These are phyloP conservation scores for Crypturellus undulatus DNA, from an alignment of 2,113 vertebrate genomes.

Conservation along the genomic window DNA sequence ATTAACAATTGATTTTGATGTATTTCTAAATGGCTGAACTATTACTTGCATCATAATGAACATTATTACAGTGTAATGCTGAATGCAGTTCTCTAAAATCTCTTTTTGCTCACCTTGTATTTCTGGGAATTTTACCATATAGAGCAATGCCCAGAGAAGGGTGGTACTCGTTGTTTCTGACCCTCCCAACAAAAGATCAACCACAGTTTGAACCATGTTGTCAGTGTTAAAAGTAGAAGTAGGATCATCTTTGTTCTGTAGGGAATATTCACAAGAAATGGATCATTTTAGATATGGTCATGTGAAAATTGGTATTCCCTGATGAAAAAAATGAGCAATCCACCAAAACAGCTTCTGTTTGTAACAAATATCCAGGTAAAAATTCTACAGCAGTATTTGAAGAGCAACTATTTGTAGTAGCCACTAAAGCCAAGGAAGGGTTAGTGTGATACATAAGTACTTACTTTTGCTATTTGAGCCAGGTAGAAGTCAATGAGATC, in stretches of 20 bases:
- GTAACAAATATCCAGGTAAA: neutral
- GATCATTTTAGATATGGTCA: neutral
- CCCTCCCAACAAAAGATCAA: slow-evolving; percentile 80
- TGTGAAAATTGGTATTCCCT: neutral
- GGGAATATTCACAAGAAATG: neutral
- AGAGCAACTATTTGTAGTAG: neutral
- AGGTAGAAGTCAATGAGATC: slow-evolving; percentile 74
- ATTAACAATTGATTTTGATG: neutral
- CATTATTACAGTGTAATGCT: neutral
- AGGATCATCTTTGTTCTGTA: slow-evolving; percentile 62
- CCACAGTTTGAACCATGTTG: slow-evolving; percentile 74
- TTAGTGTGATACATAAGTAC: neutral
- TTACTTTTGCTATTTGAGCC: slow-evolving; percentile 69
- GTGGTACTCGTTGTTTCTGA: slow-evolving; percentile 77
- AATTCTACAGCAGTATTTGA: neutral
- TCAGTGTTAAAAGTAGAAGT: slow-evolving; percentile 74
- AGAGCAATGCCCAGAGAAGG: slow-evolving; percentile 78
- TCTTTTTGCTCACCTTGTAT: slow-evolving; percentile 69
- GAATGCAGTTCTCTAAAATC: neutral
- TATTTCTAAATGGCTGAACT: neutral
- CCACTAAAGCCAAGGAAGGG: neutral
- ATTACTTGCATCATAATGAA: neutral
- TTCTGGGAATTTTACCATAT: slow-evolving; percentile 74
- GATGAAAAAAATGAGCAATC: neutral
- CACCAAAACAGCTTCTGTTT: neutral